Percentiles rank a stretch among this genome's conserved stretches.
These are phyloP conservation scores for western clawed frog (Xenopus tropicalis) DNA, from an alignment of 2,113 vertebrate species.

Conservation along the genomic window DNA sequence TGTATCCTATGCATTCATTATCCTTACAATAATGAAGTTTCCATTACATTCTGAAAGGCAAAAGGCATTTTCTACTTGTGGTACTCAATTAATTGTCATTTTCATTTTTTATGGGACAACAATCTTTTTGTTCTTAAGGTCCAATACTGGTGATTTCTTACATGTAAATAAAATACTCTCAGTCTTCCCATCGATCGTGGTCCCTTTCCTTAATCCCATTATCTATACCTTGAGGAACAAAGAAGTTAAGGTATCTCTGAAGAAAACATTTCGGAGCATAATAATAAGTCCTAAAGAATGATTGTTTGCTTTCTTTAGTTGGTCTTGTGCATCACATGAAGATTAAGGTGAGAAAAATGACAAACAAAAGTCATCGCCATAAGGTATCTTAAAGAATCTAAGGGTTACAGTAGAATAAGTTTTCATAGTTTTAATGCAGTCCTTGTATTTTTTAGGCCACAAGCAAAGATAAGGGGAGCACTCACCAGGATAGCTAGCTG, in stretches of 20 bases:
- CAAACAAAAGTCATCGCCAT: no score
- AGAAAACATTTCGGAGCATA: neutral
- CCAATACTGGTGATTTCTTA: neutral
- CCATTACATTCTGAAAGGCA: neutral
- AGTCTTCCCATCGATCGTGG: slow-evolving; percentile 14
- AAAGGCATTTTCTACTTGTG: slow-evolving; percentile 28
- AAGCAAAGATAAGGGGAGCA: no score
- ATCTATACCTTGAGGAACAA: slow-evolving; percentile 31
- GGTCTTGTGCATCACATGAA: no score
- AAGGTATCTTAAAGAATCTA: neutral
- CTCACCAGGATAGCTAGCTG: no score
- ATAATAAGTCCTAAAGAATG: neutral
- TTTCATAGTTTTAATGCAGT: neutral
- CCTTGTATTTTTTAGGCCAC: neutral
- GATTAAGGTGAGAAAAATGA: no score
- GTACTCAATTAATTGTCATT: slow-evolving; percentile 19
- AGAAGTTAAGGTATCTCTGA: neutral
- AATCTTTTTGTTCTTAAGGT: slow-evolving; percentile 18
- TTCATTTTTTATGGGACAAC: slow-evolving; percentile 15
- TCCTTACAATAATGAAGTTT: slow-evolving; percentile 4
- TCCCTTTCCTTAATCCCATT: slow-evolving; percentile 33
- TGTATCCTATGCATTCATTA: slow-evolving; percentile 9
- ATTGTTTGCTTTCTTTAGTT: no score
- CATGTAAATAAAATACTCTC: slow-evolving; percentile 15
- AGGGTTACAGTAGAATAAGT: neutral